Evolutionary conservation across 2,113 vertebrate species (phyloP), one percentile per base, ranked within the genome.

Genomic region (Corvus hawaiiensis): DNA sequence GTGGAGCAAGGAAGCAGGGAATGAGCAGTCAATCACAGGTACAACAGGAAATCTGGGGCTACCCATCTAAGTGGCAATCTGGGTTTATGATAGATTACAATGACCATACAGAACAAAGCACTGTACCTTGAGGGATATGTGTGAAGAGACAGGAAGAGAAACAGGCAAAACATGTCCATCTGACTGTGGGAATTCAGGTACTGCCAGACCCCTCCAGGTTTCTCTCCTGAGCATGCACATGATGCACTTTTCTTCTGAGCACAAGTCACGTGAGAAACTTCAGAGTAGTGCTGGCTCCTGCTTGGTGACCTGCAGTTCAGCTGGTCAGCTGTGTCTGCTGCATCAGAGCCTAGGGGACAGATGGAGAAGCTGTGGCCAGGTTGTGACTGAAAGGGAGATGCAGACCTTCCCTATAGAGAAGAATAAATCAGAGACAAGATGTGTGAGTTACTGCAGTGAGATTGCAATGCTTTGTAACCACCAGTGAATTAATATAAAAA

Each of bases 331-430:
- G 20, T 35, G 33, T 28, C 64, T 58, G 81, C 5, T 74, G 26
- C 59, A 54, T 8, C 0, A 0, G 55, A 62, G 33, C 19, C 13
- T 0, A 28, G 41, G 16, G 41, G 18, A 46, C 13, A 48, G 66
- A 52, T 2, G 4, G 69, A 89, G 62, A 76, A 41, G 44, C 58
- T 63, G 43, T 23, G 21, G 35, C 39, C 1, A 3, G 2, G 52
- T 16, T 46, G 35, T 18, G 24, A 33, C 39, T n/a, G 20, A 39
- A 51, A 64, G 35, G 44, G 19, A 72, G 52, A 18, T 35, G 27
- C 61, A 67, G 51, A 15, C 14, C 48, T 77, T 62, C 14, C 16
- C 18, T 23, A 4, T 1, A 35, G 37, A 67, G 52, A 7, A 54
- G 48, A 78, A 49, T 3, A 10, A 91, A 59, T 21, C 21, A 59